Percentiles rank a stretch among this genome's conserved stretches.
Evolutionary conservation across 2,113 vertebrate genomes (phyloP).

Genomic region (Gallinago jamesoni): DNA sequence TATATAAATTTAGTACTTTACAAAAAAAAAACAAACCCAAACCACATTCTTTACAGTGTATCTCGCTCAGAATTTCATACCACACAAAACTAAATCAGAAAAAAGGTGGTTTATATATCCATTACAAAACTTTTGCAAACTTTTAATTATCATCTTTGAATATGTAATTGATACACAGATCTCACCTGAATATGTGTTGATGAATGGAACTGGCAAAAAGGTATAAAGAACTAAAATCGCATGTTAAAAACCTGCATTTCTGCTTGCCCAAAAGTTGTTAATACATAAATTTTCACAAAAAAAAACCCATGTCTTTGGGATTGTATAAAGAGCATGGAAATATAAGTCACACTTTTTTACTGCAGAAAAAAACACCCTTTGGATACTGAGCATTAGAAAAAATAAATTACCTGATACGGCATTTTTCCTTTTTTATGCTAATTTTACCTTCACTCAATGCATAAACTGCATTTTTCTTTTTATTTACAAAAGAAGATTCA

Average conservation of each 20-base stretch:
- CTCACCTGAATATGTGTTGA: fast-evolving
- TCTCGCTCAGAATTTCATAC: neutral
- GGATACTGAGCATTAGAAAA: neutral
- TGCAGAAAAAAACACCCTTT: neutral
- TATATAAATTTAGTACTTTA: neutral
- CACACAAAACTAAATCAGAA: neutral
- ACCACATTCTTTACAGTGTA: neutral
- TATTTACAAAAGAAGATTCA: neutral
- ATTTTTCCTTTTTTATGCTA: neutral
- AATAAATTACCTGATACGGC: fast-evolving
- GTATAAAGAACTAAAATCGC: neutral
- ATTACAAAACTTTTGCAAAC: neutral
- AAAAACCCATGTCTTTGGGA: neutral
- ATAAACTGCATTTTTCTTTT: neutral
- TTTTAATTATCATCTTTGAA: neutral
- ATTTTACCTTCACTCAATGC: neutral
- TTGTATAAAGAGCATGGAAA: neutral
- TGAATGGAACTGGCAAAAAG: neutral
- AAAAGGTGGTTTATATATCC: neutral
- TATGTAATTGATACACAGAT: neutral
- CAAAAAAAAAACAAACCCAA: neutral
- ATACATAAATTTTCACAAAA: neutral
- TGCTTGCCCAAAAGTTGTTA: neutral
- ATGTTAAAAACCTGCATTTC: neutral
- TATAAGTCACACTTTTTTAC: neutral